Evolutionary conservation across 2,797 vertebrate species (phyloP).

Genomic region (Sebastes kiyomatsui): DNA sequence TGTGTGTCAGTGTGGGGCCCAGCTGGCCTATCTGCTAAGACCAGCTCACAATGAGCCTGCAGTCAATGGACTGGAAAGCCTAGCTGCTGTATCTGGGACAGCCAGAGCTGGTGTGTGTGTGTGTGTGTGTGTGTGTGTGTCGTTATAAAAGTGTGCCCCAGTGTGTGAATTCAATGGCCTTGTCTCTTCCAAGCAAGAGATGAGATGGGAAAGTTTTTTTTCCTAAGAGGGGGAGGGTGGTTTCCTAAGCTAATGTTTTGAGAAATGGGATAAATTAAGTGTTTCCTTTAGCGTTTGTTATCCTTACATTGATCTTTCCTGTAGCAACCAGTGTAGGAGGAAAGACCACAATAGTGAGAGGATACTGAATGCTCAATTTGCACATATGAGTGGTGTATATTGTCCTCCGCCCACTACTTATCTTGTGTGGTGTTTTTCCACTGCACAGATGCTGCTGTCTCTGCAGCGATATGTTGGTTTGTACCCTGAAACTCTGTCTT

Average conservation of each 20-base stretch:
- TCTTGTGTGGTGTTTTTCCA: not conserved
- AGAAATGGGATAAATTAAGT: constrained; percentile 52
- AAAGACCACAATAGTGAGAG: not conserved
- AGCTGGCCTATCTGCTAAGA: constrained; percentile 82
- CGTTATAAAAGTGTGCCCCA: constrained; percentile 33
- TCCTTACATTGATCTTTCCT: constrained; percentile 29
- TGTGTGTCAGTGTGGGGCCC: constrained; percentile 78
- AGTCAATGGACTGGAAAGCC: constrained; percentile 80
- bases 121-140: constrained; percentile 49
- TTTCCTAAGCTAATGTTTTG: constrained; percentile 62
- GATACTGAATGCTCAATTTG: constrained; percentile 9
- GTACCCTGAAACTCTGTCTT: not conserved
- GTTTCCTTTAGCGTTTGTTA: constrained; percentile 29
- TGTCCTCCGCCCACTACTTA: not conserved
- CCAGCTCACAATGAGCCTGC: constrained; percentile 79
- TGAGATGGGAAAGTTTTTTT: constrained; percentile 59
- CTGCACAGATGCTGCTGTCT: not conserved
- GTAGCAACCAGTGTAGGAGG: not conserved
- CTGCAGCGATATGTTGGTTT: not conserved
- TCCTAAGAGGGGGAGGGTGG: not conserved
- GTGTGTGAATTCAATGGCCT: constrained; percentile 60
- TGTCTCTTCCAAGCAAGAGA: constrained; percentile 62
- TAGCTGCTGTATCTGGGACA: constrained; percentile 77
- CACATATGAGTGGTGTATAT: not conserved
- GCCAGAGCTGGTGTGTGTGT: constrained; percentile 67